phyloP scores from a whole-genome alignment of 1,140 invertebrate species.

The Hestina assimilis region DNA sequence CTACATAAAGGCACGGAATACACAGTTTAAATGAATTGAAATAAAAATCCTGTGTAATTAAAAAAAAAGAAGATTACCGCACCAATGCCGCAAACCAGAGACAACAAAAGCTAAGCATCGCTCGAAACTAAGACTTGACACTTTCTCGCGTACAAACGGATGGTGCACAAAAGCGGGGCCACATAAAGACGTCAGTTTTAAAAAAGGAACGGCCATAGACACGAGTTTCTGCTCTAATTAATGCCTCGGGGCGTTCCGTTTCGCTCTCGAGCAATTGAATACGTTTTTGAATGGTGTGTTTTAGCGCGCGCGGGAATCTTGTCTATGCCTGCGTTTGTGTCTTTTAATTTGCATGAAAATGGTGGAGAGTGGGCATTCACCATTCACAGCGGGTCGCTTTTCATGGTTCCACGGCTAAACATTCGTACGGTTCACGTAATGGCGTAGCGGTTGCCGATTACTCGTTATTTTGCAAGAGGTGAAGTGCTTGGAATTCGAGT shows the following conservation, averaged over 20 bases:
- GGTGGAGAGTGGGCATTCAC: constrained; percentile 64
- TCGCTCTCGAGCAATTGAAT: constrained; percentile 71
- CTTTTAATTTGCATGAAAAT: constrained; percentile 78
- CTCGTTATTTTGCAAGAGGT: constrained; percentile 48
- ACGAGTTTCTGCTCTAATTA: constrained; percentile 76
- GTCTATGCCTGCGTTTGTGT: constrained; percentile 67
- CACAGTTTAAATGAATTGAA: neutral
- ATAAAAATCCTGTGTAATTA: constrained; percentile 12
- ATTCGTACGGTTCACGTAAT: constrained; percentile 41
- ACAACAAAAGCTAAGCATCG: constrained; percentile 55
- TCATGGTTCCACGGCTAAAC: constrained; percentile 49
- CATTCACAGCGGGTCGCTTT: constrained; percentile 50
- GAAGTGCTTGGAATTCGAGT: constrained; percentile 36
- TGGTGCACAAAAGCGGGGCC: constrained; percentile 60
- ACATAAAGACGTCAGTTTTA: constrained; percentile 71
- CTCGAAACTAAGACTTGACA: constrained; percentile 61
- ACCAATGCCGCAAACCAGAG: constrained; percentile 27
- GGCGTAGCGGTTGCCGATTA: constrained; percentile 49
- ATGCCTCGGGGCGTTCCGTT: constrained; percentile 73
- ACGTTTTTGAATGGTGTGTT: constrained; percentile 68
- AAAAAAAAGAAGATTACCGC: constrained; percentile 22
- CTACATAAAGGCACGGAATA: neutral
- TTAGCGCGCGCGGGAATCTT: constrained; percentile 63
- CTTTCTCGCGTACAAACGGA: constrained; percentile 52
- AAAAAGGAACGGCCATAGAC: constrained; percentile 72